A percentile compares a stretch with the other conserved stretches of the same genome.
Evolutionary conservation across 2,888 invertebrate genomes (phyloP).

Genomic region (Drosophila putrida): DNA sequence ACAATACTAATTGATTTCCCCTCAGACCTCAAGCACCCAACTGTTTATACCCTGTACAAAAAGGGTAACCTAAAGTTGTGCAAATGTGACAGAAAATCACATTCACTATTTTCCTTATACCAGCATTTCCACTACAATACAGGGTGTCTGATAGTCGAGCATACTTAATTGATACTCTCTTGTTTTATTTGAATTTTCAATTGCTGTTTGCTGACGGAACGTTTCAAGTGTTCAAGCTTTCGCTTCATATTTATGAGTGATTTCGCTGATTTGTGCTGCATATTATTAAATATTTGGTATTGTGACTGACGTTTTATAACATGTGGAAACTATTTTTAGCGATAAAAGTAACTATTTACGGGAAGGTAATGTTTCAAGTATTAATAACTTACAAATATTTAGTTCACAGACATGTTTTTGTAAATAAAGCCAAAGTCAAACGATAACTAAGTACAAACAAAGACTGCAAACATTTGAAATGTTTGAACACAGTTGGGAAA

Average conservation of each 20-base stretch:
- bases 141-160: neutral
- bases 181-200: conserved; percentile 30
- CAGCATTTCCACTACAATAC: neutral
- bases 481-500: no score
- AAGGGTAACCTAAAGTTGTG: neutral
- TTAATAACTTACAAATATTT: neutral
- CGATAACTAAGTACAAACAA: no score
- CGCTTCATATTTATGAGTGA: conserved; percentile 32
- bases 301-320: conserved; percentile 7
- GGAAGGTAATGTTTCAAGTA: neutral
- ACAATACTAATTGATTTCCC: conserved; percentile 74
- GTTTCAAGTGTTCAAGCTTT: conserved; percentile 51
- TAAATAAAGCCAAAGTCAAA: neutral
- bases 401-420: neutral
- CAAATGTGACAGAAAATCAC: neutral
- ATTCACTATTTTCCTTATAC: no score
- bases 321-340: conserved; percentile 20
- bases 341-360: conserved; percentile 2
- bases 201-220: conserved; percentile 48
- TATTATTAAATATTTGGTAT: conserved; percentile 40
- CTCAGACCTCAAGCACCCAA: conserved; percentile 18
- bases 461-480: no score
- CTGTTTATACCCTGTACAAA: neutral
- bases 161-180: neutral
- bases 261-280: conserved; percentile 34